Base-by-base conservation (phyloP, 2,797 vertebrate species). In the Geotrypetes seraphini region DNA sequence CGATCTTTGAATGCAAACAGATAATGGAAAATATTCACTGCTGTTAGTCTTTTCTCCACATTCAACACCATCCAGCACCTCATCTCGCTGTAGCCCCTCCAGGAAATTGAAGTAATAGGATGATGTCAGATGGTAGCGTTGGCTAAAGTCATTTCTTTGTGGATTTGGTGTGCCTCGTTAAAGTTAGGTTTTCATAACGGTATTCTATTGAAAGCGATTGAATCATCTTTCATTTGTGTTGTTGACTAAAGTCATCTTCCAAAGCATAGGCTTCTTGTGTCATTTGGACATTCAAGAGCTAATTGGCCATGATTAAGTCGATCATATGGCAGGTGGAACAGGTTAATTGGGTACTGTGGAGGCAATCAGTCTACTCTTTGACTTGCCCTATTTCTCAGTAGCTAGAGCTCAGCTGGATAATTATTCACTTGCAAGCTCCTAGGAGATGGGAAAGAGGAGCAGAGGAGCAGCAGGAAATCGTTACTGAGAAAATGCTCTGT, bases 281-380 rank as follows among this genome's bases (percentile, higher is more conserved):
- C 51, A 42, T 7, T 17, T 21, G 43, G 44, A 45, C 21, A 10
- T 59, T 56, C 33, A 16, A 32, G 50, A 1, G 1, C 61, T 61
- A 69, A 63, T 72, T 72, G 69, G 50, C 42, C 63, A 47, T 47
- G 56, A 63, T 58, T 59, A 59, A 69, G 55, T 57, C 48, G 59
- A 31, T 67, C 50, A 44, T 52, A 47, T 36, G 39, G 42, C 14
- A 53, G 53, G 49, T 11, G 43, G n/a, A 45, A 56, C 19, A 53
- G 54, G 57, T 65, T 72, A 69, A 72, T 69, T 67, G 60, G 56
- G 46, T 52, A 53, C 53, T 61, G 57, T 57, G 42, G 50, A 63
- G 63, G 50, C 58, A 59, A 65, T 71, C 66, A 35, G 34, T 65
- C 47, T 56, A 40, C 61, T 67, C 47, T 25, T 50, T 36, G 30